Percentiles rank a stretch among this genome's conserved stretches.
Evolutionary conservation across 1,140 invertebrate genomes (phyloP).

Genomic region (Cephus cinctus): DNA sequence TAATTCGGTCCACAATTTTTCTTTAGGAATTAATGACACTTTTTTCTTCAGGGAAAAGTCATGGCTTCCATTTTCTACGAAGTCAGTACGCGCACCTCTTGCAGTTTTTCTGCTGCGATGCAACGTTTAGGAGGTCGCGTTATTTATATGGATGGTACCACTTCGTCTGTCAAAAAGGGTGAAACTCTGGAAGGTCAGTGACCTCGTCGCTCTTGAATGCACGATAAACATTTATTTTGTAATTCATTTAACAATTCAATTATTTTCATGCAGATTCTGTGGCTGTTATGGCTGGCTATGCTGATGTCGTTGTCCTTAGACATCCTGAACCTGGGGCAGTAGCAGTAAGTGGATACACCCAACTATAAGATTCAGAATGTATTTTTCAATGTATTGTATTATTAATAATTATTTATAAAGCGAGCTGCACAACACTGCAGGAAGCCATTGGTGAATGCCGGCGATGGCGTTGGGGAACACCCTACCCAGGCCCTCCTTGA

Average conservation of each 20-base stretch:
- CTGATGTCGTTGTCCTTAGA: conserved; percentile 90
- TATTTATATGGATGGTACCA: conserved; percentile 83
- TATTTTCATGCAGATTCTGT: conserved; percentile 67
- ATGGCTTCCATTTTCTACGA: conserved; percentile 98
- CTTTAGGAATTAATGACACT: background rate
- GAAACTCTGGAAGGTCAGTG: conserved; percentile 84
- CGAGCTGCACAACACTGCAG: conserved; percentile 76
- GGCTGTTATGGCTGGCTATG: conserved; percentile 80
- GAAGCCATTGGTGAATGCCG: conserved; percentile 95
- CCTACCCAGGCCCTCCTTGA: conserved; percentile 97
- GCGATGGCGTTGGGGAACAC: conserved; percentile 97
- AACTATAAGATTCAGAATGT: conserved; percentile 3
- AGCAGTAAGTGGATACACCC: conserved; percentile 61
- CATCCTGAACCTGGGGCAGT: conserved; percentile 94
- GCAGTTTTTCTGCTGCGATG: conserved; percentile 96
- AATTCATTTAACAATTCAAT: conserved; percentile 4
- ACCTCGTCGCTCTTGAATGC: background rate
- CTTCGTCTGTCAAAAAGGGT: conserved; percentile 94
- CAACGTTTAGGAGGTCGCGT: conserved; percentile 90
- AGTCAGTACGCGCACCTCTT: conserved; percentile 92
- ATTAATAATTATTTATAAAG: conserved; percentile 51
- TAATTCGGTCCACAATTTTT: conserved; percentile 10
- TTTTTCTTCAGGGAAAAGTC: conserved; percentile 77
- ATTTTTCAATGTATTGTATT: conserved; percentile 5
- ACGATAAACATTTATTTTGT: conserved; percentile 6